Base-by-base conservation (phyloP, 2,888 invertebrate genomes). In the Lamellibrachia columna region DNA sequence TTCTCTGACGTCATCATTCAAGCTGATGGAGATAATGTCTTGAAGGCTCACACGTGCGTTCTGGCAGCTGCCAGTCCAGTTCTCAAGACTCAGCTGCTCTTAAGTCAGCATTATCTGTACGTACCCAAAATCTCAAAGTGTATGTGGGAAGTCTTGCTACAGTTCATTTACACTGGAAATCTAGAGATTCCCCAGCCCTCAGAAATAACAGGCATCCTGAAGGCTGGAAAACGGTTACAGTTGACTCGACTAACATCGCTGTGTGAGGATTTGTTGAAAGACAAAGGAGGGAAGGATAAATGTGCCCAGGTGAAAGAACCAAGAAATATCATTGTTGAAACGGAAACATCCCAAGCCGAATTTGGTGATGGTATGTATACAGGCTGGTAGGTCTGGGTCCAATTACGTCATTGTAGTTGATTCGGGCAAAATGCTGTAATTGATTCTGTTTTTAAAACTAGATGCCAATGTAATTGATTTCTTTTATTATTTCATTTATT, bases 81-180 rank as follows among this genome's bases (percentile, higher is more conserved):
- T 75, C 75, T 75, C 15, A 75, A 75, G 75, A 75, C n/a, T 75
- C 75, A n/a, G 22, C n/a, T 75, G 75, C 15, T 75, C 22, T 75
- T 75, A 15, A 75, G 75, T 3, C 75, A 75, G 75, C 75, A 75
- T 75, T 75, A 75, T 75, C 75, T 75, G 15, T 75, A 75, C 22
- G 15, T 75, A 6, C 75, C 75, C 11, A 75, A 75, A 15, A 75
- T 75, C 75, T 75, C 75, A 2, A 75, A 75, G 22, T n/a, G 75
- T 15, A 75, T n/a, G 6, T 75, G 75, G 75, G 75, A 22, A 75
- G n/a, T 75, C 75, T n/a, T 75, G 75, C 75, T 75, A n/a, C 75
- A 75, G 75, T 75, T 75, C 75, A 75, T 75, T n/a, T 75, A 75
- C 75, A 75, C 75, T 22, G 75, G 75, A n/a, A 75, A 75, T 75